Conservation (phyloP, 2,113 vertebrate species). For the Myotis lucifugus region DNA sequence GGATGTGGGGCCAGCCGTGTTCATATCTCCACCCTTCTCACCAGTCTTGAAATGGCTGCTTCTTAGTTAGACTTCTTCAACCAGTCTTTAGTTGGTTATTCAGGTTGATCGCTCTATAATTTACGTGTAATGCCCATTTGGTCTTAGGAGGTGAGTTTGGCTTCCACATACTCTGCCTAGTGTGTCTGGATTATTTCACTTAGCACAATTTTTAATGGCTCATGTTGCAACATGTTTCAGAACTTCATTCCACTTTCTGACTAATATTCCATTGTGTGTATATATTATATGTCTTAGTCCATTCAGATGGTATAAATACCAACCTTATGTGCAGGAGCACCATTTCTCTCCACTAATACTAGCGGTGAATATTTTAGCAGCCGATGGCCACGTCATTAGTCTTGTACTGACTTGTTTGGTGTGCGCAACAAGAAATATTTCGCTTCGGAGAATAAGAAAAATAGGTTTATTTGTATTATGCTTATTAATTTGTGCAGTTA, state of each 20-base stretch:
- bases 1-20: not conserved
- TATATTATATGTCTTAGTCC: not conserved
- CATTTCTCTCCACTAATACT: too few species aligned
- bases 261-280: not conserved
- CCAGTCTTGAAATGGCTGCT: not conserved
- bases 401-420: too few species aligned
- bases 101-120: not conserved
- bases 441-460: too few species aligned
- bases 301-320: not conserved
- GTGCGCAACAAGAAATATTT: too few species aligned
- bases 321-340: not conserved
- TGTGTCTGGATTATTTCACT: not conserved
- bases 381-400: too few species aligned
- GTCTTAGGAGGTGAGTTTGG: not conserved
- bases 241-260: not conserved
- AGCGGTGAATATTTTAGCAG: too few species aligned
- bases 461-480: too few species aligned
- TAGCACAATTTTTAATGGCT: not conserved
- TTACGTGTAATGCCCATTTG: not conserved
- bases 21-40: not conserved
- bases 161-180: not conserved
- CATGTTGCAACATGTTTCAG: not conserved
- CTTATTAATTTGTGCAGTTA: too few species aligned
- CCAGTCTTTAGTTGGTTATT: not conserved
- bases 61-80: not conserved